Evolutionary conservation across 2,113 vertebrate genomes (phyloP).

Genomic region (Conger conger): DNA sequence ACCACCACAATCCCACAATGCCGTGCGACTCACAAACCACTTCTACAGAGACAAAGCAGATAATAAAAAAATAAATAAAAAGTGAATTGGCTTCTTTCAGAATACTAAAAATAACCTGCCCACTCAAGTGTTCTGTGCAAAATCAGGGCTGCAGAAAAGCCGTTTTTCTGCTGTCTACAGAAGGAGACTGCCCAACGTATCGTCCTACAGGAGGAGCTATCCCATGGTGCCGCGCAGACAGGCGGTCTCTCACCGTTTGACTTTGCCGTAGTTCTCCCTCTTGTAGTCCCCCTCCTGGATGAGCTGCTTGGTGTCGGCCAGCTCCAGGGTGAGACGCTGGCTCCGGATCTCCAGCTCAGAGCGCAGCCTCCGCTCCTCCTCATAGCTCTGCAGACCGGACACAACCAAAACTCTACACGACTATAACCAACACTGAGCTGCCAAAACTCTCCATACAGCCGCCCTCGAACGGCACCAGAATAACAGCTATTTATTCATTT

Average conservation of each 20-base stretch:
- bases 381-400: slow-evolving; percentile 74
- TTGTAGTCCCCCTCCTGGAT: slow-evolving; percentile 90
- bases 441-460: background rate
- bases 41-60: background rate
- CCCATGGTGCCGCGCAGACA: background rate
- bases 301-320: slow-evolving; percentile 89
- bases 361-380: slow-evolving; percentile 79
- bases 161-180: background rate
- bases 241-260: slow-evolving; percentile 77
- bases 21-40: background rate
- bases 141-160: background rate
- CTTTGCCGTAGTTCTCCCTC: slow-evolving; percentile 86
- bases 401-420: background rate
- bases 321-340: slow-evolving; percentile 85
- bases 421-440: background rate
- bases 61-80: background rate
- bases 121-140: background rate
- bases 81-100: background rate
- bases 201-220: background rate
- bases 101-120: background rate
- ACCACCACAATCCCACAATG: background rate
- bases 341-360: slow-evolving; percentile 85
- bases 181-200: too few species aligned
- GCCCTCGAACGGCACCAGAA: too few species aligned
- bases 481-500: too few species aligned